These are phyloP conservation scores for Salticus scenicus DNA, from an alignment of 2,888 invertebrate species.

Conservation along the genomic window DNA sequence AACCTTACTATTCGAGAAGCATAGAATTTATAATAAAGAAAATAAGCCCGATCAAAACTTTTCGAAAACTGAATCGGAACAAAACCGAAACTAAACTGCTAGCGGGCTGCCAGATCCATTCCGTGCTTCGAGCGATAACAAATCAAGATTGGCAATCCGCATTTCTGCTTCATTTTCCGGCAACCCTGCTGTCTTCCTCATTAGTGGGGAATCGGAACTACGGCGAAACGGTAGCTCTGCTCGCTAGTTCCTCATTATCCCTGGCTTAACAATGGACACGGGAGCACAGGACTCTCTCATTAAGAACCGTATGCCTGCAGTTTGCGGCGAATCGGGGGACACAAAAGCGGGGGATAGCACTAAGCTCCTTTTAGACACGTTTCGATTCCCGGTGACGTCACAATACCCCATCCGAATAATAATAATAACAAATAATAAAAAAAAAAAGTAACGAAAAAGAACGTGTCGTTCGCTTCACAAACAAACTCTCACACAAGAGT, in stretches of 20 bases:
- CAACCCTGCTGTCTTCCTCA: constrained; percentile 51
- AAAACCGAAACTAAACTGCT: constrained; percentile 2
- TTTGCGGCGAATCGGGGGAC: constrained; percentile 42
- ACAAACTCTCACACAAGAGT: constrained; percentile 58
- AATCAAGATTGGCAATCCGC: neutral
- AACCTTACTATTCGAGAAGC: no score
- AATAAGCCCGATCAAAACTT: no score
- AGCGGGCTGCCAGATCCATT: neutral
- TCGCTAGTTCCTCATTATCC: constrained; percentile 64
- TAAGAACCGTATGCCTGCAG: constrained; percentile 64
- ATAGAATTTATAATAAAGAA: no score
- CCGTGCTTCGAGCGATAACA: neutral
- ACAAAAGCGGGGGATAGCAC: constrained; percentile 26
- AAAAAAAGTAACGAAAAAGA: constrained; percentile 28
- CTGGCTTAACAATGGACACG: constrained; percentile 65
- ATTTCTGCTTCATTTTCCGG: neutral
- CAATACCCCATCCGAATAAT: constrained; percentile 39
- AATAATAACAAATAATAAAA: constrained; percentile 23
- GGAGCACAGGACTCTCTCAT: constrained; percentile 52
- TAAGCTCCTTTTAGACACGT: constrained; percentile 69
- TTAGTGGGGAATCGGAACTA: constrained; percentile 67
- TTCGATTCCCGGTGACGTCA: constrained; percentile 57
- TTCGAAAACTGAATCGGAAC: neutral
- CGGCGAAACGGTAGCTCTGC: constrained; percentile 57
- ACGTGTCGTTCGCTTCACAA: constrained; percentile 51